phyloP scores from a whole-genome alignment of 2,888 invertebrate species.

The Nipponacmea schrenckii region DNA sequence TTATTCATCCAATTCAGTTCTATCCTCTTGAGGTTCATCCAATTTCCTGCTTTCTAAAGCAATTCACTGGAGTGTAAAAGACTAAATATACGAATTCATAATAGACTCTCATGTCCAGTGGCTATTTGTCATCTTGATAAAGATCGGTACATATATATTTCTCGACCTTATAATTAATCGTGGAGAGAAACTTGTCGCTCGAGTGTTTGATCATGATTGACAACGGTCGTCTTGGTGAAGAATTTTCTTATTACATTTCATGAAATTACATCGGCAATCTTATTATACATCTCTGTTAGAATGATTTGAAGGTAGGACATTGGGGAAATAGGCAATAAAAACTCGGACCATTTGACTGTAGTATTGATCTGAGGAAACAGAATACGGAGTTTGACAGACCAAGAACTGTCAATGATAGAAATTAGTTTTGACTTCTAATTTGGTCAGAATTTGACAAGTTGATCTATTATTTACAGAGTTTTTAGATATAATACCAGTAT shows the following conservation, averaged over 20 bases:
- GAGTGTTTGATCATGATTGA: not conserved
- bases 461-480: no score
- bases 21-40: no score
- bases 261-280: not conserved
- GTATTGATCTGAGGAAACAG: no score
- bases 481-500: no score
- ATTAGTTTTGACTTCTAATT: constrained; percentile 3
- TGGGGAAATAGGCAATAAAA: no score
- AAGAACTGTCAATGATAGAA: not conserved
- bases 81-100: not conserved
- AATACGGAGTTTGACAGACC: not conserved
- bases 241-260: not conserved
- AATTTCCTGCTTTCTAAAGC: no score
- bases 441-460: not conserved
- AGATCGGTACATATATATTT: not conserved
- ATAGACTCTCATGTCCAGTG: not conserved
- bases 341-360: no score
- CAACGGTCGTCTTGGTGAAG: not conserved
- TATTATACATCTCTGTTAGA: not conserved
- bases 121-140: not conserved
- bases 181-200: not conserved
- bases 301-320: no score
- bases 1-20: no score
- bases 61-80: no score
- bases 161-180: not conserved